These are phyloP conservation scores for Tholera decimalis DNA, from an alignment of 2,888 invertebrate genomes.

Conservation along the genomic window DNA sequence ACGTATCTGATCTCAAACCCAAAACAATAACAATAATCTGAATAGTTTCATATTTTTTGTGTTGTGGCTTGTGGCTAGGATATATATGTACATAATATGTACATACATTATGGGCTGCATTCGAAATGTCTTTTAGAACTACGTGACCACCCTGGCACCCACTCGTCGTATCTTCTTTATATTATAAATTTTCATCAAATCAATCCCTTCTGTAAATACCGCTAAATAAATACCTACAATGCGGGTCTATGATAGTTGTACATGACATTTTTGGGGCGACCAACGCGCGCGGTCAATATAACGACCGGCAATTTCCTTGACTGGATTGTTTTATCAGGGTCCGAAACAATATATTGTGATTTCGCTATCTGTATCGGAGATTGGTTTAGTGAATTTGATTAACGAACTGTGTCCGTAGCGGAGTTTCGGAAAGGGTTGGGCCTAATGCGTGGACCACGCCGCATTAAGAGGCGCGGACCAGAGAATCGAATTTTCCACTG, in stretches of 20 bases:
- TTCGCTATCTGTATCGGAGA: constrained; percentile 84
- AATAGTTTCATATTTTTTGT: constrained; percentile 20
- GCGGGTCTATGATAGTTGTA: constrained; percentile 39
- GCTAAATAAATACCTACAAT: constrained; percentile 27
- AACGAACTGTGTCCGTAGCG: constrained; percentile 80
- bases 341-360: constrained; percentile 81
- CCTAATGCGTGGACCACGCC: constrained; percentile 78
- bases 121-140: constrained; percentile 9
- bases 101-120: not conserved
- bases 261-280: constrained; percentile 40
- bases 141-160: constrained; percentile 2
- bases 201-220: constrained; percentile 19
- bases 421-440: constrained; percentile 83
- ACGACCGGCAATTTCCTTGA: constrained; percentile 63
- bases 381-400: constrained; percentile 88
- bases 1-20: constrained; percentile 1
- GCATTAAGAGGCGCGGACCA: constrained; percentile 84
- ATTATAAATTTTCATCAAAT: constrained; percentile 46
- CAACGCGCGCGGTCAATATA: constrained; percentile 53
- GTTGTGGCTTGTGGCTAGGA: no score
- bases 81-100: not conserved
- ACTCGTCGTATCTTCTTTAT: constrained; percentile 6
- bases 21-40: constrained; percentile 26
- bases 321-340: constrained; percentile 78
- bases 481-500: constrained; percentile 90